phyloP scores from a whole-genome alignment of 2,888 invertebrate genomes.

The Scaptomyza caliginosa region DNA sequence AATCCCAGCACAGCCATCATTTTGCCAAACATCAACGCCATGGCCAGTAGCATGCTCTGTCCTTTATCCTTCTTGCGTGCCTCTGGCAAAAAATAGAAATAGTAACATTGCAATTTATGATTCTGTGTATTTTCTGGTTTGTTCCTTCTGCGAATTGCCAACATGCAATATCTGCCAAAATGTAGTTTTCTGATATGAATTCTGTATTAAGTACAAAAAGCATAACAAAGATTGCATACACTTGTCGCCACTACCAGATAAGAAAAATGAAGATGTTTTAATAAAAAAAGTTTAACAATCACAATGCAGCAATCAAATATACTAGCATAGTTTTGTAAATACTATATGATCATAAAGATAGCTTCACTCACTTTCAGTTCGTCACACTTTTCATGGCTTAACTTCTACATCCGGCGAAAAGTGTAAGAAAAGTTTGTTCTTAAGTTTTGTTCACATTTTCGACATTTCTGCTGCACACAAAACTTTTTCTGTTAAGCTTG shows the following conservation, averaged over 20 bases:
- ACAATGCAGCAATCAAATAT: too few relatives aligned
- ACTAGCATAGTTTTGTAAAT: too few relatives aligned
- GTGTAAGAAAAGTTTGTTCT: not conserved
- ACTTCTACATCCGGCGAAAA: not conserved
- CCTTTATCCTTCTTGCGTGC: slow-evolving; percentile 87
- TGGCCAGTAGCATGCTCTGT: slow-evolving; percentile 85
- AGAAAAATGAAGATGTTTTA: too few relatives aligned
- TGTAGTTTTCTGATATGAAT: not conserved
- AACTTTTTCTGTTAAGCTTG: not conserved
- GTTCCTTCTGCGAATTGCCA: not conserved
- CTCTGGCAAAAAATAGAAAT: slow-evolving; percentile 82
- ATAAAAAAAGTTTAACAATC: too few relatives aligned
- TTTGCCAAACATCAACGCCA: slow-evolving; percentile 91
- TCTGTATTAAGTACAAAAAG: not conserved
- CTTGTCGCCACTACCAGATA: not conserved
- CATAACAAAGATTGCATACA: not conserved
- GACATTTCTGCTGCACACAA: slow-evolving; percentile 25
- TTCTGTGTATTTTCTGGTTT: not conserved
- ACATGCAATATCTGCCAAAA: not conserved
- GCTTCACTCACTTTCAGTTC: not conserved
- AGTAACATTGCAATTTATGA: slow-evolving; percentile 29
- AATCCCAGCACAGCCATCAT: slow-evolving; percentile 90
- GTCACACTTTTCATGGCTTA: not conserved
- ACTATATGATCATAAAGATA: too few relatives aligned
- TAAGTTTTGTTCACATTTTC: not conserved